Evolutionary conservation across 2,888 invertebrate species (phyloP), one percentile per base, ranked within the genome.

Genomic region (Pimpla rufipes): DNA sequence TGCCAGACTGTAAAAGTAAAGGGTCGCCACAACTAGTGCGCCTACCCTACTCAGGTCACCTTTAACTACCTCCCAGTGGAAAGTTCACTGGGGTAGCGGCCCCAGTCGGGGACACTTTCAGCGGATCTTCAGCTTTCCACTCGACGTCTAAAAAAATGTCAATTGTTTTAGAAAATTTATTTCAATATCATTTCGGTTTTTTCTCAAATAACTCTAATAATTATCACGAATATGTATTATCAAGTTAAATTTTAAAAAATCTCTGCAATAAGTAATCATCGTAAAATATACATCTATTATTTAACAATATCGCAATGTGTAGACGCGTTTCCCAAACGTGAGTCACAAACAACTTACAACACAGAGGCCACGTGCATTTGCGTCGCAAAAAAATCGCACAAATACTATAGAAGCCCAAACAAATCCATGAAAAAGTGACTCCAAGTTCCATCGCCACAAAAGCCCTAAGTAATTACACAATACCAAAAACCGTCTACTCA

Each of bases 41-140:
- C n/a, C 47, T 47, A n/a, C n/a, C 13, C 47, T 47, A 47, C n/a
- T 47, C 47, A n/a, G n/a, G n/a, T 47, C 13, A 47, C n/a, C n/a
- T 47, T 47, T 47, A 47, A 47, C 47, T 47, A n/a, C 47, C n/a
- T n/a, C 47, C n/a, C 47, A n/a, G 47, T 47, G 5, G n/a, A 47
- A 16, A 47, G 47, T 47, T 47, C 47, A n/a, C 1, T n/a, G 2
- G 47, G n/a, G n/a, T n/a, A 47, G 2, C n/a, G 47, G n/a, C n/a
- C 47, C n/a, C 47, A 47, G 45, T 37, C n/a, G 21, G 16, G 16
- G 21, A 40, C 13, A 47, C 47, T 1, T 47, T 47, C 13, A 47
- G n/a, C 47, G 47, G n/a, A 47, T 47, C 47, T 47, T n/a, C n/a
- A 47, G 1, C 47, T n/a, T 47, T 47, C n/a, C 16, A n/a, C n/a